Base-by-base conservation (phyloP, 53 echinoderm and acorn worm species). In the Antedon mediterranea region DNA sequence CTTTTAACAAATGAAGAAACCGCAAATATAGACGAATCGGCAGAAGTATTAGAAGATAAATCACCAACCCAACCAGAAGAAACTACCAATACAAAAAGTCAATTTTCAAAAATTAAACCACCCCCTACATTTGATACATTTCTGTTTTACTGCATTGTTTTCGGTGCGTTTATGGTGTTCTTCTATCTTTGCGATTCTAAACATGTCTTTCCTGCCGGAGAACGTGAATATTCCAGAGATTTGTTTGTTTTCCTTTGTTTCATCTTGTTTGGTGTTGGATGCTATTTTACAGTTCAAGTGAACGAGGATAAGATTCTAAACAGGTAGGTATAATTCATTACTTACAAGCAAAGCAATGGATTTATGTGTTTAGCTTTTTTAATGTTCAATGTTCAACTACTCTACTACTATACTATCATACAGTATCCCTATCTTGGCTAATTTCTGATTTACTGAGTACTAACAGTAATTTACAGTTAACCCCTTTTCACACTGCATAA, bases 61-160 rank as follows among this genome's bases (percentile, higher is more conserved):
- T 13, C 7, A 57, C 9, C 57, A 57, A 57, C 57, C 57, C 3
- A 13, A 57, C 37, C 37, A 11, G 11, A 57, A 18, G 57, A 57
- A 57, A 57, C 6, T 2, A 57, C 9, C 23, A 26, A 57, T 6
- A 37, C 4, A 4, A 37, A 57, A 57, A 57, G 9, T 57, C 57
- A 57, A 23, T 85, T 87, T 72, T 84, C 90, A 13, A 75, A 85
- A 32, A 77, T 88, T 32, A 86, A 84, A 37, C 84, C 86, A 3
- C 89, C 80, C 20, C 92, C 92, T 14, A 79, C 88, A 0, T 89
- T 92, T 43, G 89, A 92, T 74, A 57, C 79, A 31, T 92, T 92
- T 70, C 80, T 92, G 73, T 37, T 84, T 44, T 80, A 86, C 43
- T 77, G 83, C 27, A 77, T 73, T 70, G 43, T 81, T 18, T 81